Evolutionary conservation across 2,797 vertebrate genomes (phyloP), one percentile per base, ranked within the genome.

Genomic region (Acanthornis magna): DNA sequence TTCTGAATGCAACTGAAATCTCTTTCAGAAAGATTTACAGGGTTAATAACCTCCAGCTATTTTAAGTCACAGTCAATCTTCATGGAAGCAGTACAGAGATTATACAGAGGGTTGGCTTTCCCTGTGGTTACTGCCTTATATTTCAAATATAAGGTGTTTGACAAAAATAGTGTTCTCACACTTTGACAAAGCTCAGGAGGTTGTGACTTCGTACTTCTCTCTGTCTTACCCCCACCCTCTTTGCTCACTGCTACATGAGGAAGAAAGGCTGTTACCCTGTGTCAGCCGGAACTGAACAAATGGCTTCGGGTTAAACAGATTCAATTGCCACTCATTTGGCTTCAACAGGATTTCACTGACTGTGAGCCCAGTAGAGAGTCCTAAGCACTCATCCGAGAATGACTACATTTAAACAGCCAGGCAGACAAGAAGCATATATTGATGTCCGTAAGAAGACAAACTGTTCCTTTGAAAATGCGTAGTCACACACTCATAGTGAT

Each of bases 41-140:
- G 42, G 53, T 95, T 96, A 88, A 95, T 93, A 95, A 93, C 88
- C 51, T 83, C 55, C 63, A 85, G 77, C 30, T 77, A 67, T 83
- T 95, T 91, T 84, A 92, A 94, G 50, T 91, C 60, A 58, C 43
- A 86, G 61, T 73, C 75, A 93, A 7, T 93, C 80, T 92, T 94
- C 51, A 65, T 30, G 54, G 87, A 90, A 93, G 81, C 16, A 82
- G 50, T 10, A 18, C 16, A 63, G 54, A 89, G 21, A 70, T 93
- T 89, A 61, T 68, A 43, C 48, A 72, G 12, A 11, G 3, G 21
- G 9, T 38, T 66, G 26, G 4, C 51, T 86, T 84, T 74, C 68
- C n/a, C 40, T 22, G 3, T 70, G 29, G 72, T 89, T 96, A 32
- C 51, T 45, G 38, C 38, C 32, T 81, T 82, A 29, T 71, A 63